Evolutionary conservation across 2,113 vertebrate genomes (phyloP).

Genomic region (Meriones unguiculatus): DNA sequence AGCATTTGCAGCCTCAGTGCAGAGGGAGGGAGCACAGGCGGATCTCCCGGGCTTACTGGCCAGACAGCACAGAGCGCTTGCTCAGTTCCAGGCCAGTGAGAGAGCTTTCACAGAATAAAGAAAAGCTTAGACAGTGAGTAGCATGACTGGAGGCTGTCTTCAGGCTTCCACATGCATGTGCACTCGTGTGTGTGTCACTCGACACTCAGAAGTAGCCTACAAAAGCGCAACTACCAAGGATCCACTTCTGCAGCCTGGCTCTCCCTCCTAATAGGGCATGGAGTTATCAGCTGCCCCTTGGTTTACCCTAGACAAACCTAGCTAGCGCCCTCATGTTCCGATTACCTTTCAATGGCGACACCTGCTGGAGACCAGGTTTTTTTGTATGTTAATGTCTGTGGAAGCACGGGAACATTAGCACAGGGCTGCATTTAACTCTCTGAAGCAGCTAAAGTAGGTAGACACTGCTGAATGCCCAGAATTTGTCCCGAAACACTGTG

Average conservation of each 20-base stretch:
- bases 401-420: background rate
- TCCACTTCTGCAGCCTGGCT: background rate
- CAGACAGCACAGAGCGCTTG: background rate
- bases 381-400: background rate
- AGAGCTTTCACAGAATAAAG: too few species aligned
- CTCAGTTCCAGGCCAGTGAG: background rate
- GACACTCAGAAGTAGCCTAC: background rate
- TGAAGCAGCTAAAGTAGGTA: background rate
- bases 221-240: too few species aligned
- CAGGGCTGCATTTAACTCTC: too few species aligned
- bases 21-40: background rate
- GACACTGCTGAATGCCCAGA: background rate
- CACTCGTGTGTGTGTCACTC: background rate
- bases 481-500: background rate
- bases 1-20: background rate
- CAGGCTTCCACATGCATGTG: background rate
- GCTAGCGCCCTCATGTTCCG: too few species aligned
- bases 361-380: background rate
- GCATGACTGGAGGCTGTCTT: background rate
- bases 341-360: background rate
- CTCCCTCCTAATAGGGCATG: background rate
- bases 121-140: too few species aligned
- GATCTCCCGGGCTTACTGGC: background rate
- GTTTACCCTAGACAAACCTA: background rate
- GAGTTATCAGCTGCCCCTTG: background rate